Base-by-base conservation (phyloP, 2,888 invertebrate species). In the Apamea sordens region DNA sequence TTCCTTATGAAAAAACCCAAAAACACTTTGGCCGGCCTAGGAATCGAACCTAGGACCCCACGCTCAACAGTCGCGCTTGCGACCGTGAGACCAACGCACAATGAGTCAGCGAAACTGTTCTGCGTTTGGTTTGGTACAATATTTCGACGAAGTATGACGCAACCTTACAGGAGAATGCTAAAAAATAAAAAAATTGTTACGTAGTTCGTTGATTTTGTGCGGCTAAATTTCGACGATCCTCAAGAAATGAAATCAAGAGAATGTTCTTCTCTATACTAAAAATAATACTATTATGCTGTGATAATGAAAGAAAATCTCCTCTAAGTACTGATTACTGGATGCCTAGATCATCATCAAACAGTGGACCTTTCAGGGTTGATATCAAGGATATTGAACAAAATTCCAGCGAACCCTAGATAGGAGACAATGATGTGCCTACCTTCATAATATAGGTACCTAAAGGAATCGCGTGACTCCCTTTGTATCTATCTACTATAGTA, bases 381-480 rank as follows among this genome's bases (percentile, higher is more conserved):
- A 53, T 44, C 59, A 61, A 73, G 24, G 64, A 73, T 73, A 83
- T 86, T 83, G 77, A 70, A 73, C 63, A 53, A 78, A 59, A 69
- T 86, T 86, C 79, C 83, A 83, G 89, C 85, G 83, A 90, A 90
- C 86, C 87, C 83, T 77, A 89, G 89, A 90, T 90, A 90, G 86
- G 89, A 90, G 90, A 92, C 90, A 92, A 90, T 90, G 90, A 90
- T 74, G 73, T 77, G 73, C 61, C 53, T 85, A 79, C 73, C 77
- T 79, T 72, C 67, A 78, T 80, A 91, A 90, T 88, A 73, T 47
- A 47, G 36, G 61, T 72, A 59, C 28, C 87, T 88, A 88, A 88
- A 87, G 83, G 84, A 82, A 83, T 93, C 85, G 92, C 93, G 93
- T 93, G 93, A 92, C 91, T 88, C 59, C 79, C 81, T 86, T 88